Conservation (phyloP, 2,888 invertebrate genomes). For the Phlogophora meticulosa region DNA sequence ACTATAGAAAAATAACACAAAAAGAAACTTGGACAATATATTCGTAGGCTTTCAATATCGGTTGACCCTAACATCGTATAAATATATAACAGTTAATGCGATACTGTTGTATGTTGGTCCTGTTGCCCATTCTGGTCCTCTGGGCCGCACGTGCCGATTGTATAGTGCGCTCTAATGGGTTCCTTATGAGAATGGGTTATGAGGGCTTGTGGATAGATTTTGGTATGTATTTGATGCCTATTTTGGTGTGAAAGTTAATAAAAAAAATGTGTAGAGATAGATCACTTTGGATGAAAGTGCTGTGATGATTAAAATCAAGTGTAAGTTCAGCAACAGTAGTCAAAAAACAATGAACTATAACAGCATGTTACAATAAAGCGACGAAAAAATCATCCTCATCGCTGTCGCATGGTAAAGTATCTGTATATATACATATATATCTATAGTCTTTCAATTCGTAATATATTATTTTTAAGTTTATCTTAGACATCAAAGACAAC, state of each 20-base stretch:
- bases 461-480: no score
- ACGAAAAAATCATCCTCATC: no score
- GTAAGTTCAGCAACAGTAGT: no score
- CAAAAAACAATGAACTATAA: no score
- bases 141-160: slow-evolving; percentile 53
- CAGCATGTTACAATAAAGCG: no score
- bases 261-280: neutral
- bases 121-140: slow-evolving; percentile 53
- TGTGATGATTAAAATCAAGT: neutral
- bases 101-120: slow-evolving; percentile 65
- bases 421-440: no score
- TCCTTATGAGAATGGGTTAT: slow-evolving; percentile 59
- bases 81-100: slow-evolving; percentile 66
- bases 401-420: no score
- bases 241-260: slow-evolving; percentile 16
- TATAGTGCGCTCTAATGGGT: slow-evolving; percentile 53
- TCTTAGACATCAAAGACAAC: no score
- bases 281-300: neutral
- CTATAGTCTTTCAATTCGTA: no score
- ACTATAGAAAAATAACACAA: slow-evolving; percentile 45
- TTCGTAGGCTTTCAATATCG: slow-evolving; percentile 49
- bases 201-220: slow-evolving; percentile 43
- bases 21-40: slow-evolving; percentile 42
- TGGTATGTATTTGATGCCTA: slow-evolving; percentile 2
- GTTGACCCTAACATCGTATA: slow-evolving; percentile 59